A percentile compares a stretch with the other conserved stretches of the same genome.
Evolutionary conservation across 1,140 invertebrate species (phyloP).

Genomic region (Aleiodes sp.): DNA sequence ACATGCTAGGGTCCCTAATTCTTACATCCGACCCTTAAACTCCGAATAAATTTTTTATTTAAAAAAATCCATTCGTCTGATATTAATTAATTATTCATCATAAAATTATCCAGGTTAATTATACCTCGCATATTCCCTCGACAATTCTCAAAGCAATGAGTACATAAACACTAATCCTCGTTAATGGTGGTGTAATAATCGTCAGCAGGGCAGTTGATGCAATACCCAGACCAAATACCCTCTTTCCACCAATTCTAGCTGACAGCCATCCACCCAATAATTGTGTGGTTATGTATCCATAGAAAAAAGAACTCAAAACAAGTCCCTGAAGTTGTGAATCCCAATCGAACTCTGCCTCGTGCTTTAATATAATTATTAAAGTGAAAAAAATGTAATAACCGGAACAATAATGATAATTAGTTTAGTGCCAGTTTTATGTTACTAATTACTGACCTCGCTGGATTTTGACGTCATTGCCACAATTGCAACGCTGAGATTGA

Average conservation of each 20-base stretch:
- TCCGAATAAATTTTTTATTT: no score
- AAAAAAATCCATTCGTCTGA: no score
- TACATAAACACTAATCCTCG: slow-evolving; percentile 74
- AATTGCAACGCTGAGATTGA: slow-evolving; percentile 89
- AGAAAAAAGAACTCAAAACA: slow-evolving; percentile 89
- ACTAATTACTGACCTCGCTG: slow-evolving; percentile 63
- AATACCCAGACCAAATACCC: slow-evolving; percentile 82
- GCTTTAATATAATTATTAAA: slow-evolving; percentile 27
- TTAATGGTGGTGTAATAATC: slow-evolving; percentile 82
- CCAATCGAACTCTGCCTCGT: slow-evolving; percentile 83
- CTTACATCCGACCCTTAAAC: no score
- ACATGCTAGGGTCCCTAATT: no score
- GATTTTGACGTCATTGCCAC: slow-evolving; percentile 84
- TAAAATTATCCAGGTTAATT: not conserved
- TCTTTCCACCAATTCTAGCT: slow-evolving; percentile 75
- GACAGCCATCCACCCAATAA: slow-evolving; percentile 79
- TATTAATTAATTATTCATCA: slow-evolving; percentile 4
- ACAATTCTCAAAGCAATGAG: slow-evolving; percentile 81
- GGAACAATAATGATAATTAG: not conserved
- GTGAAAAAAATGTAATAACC: not conserved
- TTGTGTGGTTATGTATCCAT: slow-evolving; percentile 81
- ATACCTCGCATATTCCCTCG: slow-evolving; percentile 89
- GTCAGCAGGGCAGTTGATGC: slow-evolving; percentile 83
- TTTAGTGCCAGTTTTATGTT: not conserved
- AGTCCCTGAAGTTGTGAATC: slow-evolving; percentile 80